Conservation (phyloP, 2,113 vertebrate genomes). For the Zosterops hypoxanthus region DNA sequence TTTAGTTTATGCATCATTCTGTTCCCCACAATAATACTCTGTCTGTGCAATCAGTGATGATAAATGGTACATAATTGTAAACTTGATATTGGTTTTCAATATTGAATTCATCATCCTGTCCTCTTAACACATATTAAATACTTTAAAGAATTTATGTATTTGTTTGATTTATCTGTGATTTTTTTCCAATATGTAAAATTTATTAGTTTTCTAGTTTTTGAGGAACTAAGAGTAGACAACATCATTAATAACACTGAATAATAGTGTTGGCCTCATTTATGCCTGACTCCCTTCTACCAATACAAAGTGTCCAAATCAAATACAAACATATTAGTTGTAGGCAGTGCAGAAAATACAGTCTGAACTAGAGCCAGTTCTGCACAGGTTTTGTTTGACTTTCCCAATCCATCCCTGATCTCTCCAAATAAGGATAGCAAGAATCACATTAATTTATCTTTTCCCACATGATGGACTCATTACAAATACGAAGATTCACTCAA, state of each 20-base stretch:
- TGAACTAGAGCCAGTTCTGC: not conserved
- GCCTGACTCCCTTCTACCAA: slow-evolving; percentile 66
- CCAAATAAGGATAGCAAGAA: not conserved
- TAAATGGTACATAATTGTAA: slow-evolving; percentile 81
- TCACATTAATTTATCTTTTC: not conserved
- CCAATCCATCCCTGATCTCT: not conserved
- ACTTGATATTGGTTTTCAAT: slow-evolving; percentile 85
- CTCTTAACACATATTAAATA: slow-evolving; percentile 86
- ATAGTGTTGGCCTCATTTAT: slow-evolving; percentile 66
- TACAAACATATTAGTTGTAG: slow-evolving; percentile 56
- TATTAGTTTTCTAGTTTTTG: slow-evolving; percentile 80
- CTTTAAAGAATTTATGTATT: slow-evolving; percentile 82
- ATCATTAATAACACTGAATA: slow-evolving; percentile 81
- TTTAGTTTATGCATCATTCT: slow-evolving; percentile 73
- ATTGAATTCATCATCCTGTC: slow-evolving; percentile 84
- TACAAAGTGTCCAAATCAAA: slow-evolving; percentile 68
- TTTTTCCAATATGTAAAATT: slow-evolving; percentile 79
- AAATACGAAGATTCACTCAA: not conserved
- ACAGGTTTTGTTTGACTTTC: not conserved
- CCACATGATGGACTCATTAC: not conserved
- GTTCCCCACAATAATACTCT: slow-evolving; percentile 62
- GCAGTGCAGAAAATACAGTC: slow-evolving; percentile 10
- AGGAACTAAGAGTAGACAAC: slow-evolving; percentile 72
- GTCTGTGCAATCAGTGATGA: slow-evolving; percentile 76
- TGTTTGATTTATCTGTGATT: slow-evolving; percentile 77